These are phyloP conservation scores for Fopius arisanus DNA, from an alignment of 1,140 invertebrate species.

Conservation along the genomic window DNA sequence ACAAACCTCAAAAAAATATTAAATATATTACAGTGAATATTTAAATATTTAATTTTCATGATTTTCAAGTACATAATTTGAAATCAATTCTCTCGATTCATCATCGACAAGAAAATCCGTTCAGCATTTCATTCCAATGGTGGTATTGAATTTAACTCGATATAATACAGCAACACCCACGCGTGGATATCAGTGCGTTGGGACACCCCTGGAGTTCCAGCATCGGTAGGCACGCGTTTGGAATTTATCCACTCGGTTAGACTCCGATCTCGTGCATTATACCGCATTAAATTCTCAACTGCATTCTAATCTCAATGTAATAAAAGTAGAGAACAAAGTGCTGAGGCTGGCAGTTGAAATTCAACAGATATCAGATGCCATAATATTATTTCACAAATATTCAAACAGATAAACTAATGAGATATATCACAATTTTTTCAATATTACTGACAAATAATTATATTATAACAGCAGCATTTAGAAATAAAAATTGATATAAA, in stretches of 20 bases:
- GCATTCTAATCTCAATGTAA: background rate
- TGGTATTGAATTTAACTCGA: conserved; percentile 41
- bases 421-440: no score
- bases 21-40: no score
- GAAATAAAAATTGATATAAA: no score
- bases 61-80: no score
- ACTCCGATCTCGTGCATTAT: background rate
- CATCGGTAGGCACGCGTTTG: conserved; percentile 7
- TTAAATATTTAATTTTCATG: background rate
- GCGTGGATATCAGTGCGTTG: conserved; percentile 14
- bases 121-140: conserved; percentile 42
- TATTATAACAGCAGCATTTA: no score
- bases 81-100: background rate
- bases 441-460: no score
- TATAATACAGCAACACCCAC: conserved; percentile 46
- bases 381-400: background rate
- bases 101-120: conserved; percentile 26
- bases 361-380: background rate
- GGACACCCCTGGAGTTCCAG: conserved; percentile 17
- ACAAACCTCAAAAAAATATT: no score
- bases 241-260: conserved; percentile 21
- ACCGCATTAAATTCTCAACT: background rate
- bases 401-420: no score
- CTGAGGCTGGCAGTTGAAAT: background rate
- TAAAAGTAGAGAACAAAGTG: background rate